Evolutionary conservation across 2,888 invertebrate species (phyloP).

Genomic region (Sinelater perroti): DNA sequence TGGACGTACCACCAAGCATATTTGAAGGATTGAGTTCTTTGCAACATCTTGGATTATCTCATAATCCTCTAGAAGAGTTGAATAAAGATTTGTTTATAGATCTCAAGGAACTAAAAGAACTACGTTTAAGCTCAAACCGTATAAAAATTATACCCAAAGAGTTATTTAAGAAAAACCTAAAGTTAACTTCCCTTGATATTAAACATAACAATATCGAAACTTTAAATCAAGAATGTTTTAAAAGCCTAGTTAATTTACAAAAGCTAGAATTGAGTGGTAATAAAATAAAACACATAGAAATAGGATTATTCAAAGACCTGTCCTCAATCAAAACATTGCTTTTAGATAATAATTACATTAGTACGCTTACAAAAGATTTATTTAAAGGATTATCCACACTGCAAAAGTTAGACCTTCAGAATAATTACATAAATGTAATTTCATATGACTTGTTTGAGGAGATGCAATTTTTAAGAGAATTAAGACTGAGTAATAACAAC

Average conservation of each 20-base stretch:
- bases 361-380: not conserved
- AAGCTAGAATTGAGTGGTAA: not conserved
- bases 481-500: not conserved
- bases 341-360: conserved; percentile 9
- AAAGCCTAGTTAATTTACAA: not conserved
- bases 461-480: not conserved
- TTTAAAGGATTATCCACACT: not conserved
- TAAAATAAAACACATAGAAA: conserved; percentile 5
- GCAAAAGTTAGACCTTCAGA: not conserved
- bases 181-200: not conserved
- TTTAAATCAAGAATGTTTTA: not conserved
- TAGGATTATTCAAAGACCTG: not conserved
- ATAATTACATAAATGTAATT: not conserved
- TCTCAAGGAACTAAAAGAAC: not conserved
- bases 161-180: not conserved
- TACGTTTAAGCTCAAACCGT: conserved; percentile 4
- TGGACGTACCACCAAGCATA: not conserved
- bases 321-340: not conserved
- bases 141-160: conserved; percentile 2
- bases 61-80: conserved; percentile 10
- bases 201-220: not conserved
- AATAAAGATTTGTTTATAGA: not conserved
- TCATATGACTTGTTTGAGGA: not conserved
- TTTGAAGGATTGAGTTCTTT: conserved; percentile 3
- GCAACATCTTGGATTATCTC: not conserved